These are phyloP conservation scores for Ferdinandea cuprea DNA, from an alignment of 2,888 invertebrate species.

Conservation along the genomic window DNA sequence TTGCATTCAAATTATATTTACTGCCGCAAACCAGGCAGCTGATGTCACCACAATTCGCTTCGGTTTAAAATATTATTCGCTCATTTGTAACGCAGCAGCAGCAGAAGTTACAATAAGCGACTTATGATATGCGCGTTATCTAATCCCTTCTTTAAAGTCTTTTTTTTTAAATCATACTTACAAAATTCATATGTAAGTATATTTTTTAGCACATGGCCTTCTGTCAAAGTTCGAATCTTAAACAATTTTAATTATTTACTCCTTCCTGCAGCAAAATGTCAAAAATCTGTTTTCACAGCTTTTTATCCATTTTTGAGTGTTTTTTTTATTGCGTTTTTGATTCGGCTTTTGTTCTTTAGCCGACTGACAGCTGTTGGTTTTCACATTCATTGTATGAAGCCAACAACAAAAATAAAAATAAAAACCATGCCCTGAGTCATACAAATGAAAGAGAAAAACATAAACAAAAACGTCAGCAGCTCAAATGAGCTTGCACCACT, in stretches of 20 bases:
- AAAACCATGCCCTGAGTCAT: conserved; percentile 54
- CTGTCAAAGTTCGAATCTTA: conserved; percentile 37
- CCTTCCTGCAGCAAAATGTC: conserved; percentile 28
- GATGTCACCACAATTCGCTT: conserved; percentile 69
- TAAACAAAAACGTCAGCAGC: conserved; percentile 55
- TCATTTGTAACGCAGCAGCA: conserved; percentile 65
- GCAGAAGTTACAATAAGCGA: not conserved
- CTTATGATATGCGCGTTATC: no score
- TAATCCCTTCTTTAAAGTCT: conserved; percentile 22
- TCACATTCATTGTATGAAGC: conserved; percentile 14
- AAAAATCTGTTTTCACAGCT: conserved; percentile 71
- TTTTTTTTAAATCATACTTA: not conserved
- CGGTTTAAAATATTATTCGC: conserved; percentile 68
- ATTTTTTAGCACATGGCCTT: conserved; percentile 37
- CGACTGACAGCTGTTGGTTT: conserved; percentile 68
- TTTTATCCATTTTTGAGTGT: conserved; percentile 33
- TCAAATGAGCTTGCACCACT: conserved; percentile 66
- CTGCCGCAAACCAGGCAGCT: conserved; percentile 63
- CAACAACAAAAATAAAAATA: conserved; percentile 12
- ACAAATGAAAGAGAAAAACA: conserved; percentile 14
- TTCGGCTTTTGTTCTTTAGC: conserved; percentile 36
- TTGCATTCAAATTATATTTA: conserved; percentile 33
- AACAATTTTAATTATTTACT: conserved; percentile 18
- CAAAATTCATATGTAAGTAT: not conserved
- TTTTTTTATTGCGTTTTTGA: conserved; percentile 25